Evolutionary conservation across 1,140 invertebrate genomes (phyloP).

Genomic region (Leptinotarsa undecemlineata): DNA sequence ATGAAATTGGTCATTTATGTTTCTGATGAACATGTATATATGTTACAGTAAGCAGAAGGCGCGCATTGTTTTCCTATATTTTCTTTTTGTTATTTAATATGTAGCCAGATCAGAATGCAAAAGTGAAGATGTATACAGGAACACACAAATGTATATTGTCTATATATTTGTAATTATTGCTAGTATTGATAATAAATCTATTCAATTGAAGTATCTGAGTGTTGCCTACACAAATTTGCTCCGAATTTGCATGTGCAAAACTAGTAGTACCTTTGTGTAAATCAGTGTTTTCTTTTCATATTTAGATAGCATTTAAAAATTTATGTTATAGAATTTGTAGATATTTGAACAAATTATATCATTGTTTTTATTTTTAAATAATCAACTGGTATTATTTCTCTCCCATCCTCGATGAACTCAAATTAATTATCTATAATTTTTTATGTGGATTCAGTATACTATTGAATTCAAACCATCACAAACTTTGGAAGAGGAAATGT

Average conservation of each 20-base stretch:
- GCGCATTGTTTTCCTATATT: constrained; percentile 26
- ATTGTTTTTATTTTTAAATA: constrained; percentile 48
- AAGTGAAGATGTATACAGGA: constrained; percentile 1
- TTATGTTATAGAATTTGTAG: constrained; percentile 49
- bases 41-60: constrained; percentile 30
- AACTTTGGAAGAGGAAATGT: too few species aligned
- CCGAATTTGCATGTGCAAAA: constrained; percentile 43
- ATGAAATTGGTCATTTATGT: too few species aligned
- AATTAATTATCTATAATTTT: too few species aligned
- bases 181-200: constrained; percentile 31
- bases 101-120: constrained; percentile 37
- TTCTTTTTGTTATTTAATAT: constrained; percentile 51
- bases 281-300: constrained; percentile 44
- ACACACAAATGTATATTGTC: constrained; percentile 40
- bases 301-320: constrained; percentile 43
- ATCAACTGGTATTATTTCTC: background rate
- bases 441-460: too few species aligned
- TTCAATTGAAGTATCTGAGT: constrained; percentile 36
- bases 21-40: constrained; percentile 29
- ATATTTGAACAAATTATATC: constrained; percentile 43
- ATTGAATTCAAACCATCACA: too few species aligned
- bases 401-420: too few species aligned
- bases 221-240: constrained; percentile 45
- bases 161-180: constrained; percentile 48
- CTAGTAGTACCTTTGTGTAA: constrained; percentile 43